Evolutionary conservation across 2,888 invertebrate species (phyloP), one percentile per base, ranked within the genome.

Genomic region (Philonicus albiceps): DNA sequence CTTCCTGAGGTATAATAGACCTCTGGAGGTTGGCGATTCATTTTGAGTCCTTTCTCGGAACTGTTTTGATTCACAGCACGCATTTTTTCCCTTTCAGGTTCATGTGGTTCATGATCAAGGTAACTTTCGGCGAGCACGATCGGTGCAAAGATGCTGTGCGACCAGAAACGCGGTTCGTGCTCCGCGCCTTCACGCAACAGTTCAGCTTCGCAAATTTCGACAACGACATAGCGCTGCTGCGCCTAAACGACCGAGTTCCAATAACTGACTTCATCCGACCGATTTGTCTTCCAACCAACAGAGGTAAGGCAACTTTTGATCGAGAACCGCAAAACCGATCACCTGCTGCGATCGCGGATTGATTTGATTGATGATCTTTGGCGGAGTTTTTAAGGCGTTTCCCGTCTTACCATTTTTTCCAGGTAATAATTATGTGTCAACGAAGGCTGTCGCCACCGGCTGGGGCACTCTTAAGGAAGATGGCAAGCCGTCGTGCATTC

Each of bases 101-200:
- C 92, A 96, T 97, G 96, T 97, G 97, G 97, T 97, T 97, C 93
- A 96, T 97, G 96, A 96, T 97, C 91, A 96, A 96, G 92, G 96
- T 97, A 88, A 96, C 97, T 16, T 96, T 97, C 89, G 97, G 97
- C 0, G 97, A 97, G 91, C 97, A 97, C 91, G 96, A 97, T 92
- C 95, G 96, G 75, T 97, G 97, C 92, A 94, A 95, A 89, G 94
- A 95, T 84, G 95, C 95, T 72, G 92, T 92, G 75, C 93, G 95
- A 78, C 96, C 96, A 0, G 97, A 97, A 92, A 95, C 96, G 0
- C 94, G 97, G 89, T 96, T 96, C 91, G 96, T 97, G 73, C 91
- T 96, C 37, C 93, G 97, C 83, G 96, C 96, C 76, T 94, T 96
- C 86, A 94, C 95, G 8, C 96, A 96, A 89, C 95, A 96, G 89